Evolutionary conservation across 2,888 invertebrate species (phyloP).

Genomic region (Hydroisotoma schaefferi): DNA sequence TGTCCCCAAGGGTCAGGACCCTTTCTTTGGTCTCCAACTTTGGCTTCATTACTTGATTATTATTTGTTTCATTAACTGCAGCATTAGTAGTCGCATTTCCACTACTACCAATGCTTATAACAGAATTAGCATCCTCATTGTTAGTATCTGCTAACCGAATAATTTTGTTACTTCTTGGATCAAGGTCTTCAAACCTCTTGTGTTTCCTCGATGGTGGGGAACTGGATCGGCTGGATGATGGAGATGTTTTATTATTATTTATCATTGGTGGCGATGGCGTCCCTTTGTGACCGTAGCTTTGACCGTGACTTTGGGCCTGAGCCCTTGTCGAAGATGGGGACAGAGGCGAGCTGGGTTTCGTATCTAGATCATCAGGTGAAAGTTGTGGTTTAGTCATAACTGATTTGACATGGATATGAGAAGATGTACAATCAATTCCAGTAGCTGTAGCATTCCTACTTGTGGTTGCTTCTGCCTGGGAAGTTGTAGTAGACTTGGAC

Average conservation of each 20-base stretch:
- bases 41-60: background rate
- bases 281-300: background rate
- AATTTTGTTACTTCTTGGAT: no score
- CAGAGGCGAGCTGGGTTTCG: conserved; percentile 1
- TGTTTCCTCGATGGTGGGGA: background rate
- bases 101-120: conserved; percentile 3
- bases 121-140: no score
- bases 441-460: no score
- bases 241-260: background rate
- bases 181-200: background rate
- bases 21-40: background rate
- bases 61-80: background rate
- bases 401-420: conserved; percentile 1
- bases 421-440: no score
- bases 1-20: background rate
- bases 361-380: background rate
- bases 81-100: background rate
- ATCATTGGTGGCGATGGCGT: conserved; percentile 6
- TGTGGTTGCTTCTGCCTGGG: no score
- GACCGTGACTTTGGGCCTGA: no score
- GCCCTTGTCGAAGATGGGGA: no score
- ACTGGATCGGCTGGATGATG: background rate
- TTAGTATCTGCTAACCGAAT: no score
- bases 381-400: conserved; percentile 5
- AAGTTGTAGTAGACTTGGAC: no score